Base-by-base conservation (phyloP, 2,888 invertebrate species). In the Napeogenes sylphis region DNA sequence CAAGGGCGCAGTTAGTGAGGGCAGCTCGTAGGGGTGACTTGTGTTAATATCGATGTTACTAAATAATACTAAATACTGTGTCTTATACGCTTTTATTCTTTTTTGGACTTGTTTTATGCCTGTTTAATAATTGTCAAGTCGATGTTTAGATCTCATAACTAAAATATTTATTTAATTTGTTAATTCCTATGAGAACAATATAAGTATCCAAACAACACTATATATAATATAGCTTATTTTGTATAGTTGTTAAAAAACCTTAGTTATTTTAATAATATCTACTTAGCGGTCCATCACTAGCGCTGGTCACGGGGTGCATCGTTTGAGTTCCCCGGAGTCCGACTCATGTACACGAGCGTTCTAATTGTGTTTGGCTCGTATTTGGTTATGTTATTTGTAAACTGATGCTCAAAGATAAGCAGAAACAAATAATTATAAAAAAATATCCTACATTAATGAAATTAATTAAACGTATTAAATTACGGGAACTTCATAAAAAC, bases 1-100 rank as follows among this genome's bases (percentile, higher is more conserved):
- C 90, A 90, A 90, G 90, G 90, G 90, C 90, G 87, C 89, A 87
- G 84, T 89, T 83, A 85, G 79, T 68, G 83, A 81, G 86, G 87
- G 85, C 83, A 80, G 68, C 67, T 62, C 59, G 30, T 78, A 83
- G 85, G 72, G 78, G 72, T 77, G 82, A 68, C 21, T 8, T 6
- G 21, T 53, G 0, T 46, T 30, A 21, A 51, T 30, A 30, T 30
- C 21, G 21, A n/a, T 51, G 30, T 51, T 30, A 4, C 2, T 35
- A 3, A 21, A 21, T 21, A 21, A 21, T 21, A 35, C 35, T 51
- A 51, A 30, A 30, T 30, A 51, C 30, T 10, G 4, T 51, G 6
- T 51, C 14, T 21, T 51, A 51, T 51, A 51, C 5, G 21, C n/a
- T 21, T 51, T 4, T 51, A 21, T 21, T 42, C 5, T 4, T 42